These are phyloP conservation scores for Sisor rabdophorus DNA, from an alignment of 2,113 vertebrate genomes.

Conservation along the genomic window DNA sequence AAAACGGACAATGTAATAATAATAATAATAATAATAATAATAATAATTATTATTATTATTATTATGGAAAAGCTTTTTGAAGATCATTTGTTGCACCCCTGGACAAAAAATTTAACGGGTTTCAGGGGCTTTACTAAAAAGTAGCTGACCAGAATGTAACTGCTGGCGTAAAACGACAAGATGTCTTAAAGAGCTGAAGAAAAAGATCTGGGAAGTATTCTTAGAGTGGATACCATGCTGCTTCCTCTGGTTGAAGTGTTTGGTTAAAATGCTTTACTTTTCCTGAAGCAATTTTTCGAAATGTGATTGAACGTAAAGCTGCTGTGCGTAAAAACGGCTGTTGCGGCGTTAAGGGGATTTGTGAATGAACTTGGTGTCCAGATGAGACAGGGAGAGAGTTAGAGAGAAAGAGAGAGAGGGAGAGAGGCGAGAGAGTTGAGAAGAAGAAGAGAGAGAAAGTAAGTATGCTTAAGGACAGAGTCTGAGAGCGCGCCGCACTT, in stretches of 20 bases:
- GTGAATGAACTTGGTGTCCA: conserved; percentile 46
- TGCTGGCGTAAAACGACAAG: neutral
- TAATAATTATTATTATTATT: too few species aligned
- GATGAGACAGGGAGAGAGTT: conserved; percentile 15
- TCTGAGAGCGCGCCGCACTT: neutral
- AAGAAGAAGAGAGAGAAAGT: too few species aligned
- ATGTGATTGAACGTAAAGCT: conserved; percentile 9
- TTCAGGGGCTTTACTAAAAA: neutral
- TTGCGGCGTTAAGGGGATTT: conserved; percentile 36
- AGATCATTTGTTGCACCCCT: neutral
- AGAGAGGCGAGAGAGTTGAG: too few species aligned
- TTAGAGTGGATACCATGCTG: neutral
- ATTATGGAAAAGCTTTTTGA: neutral
- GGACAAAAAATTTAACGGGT: neutral
- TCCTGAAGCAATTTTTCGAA: neutral
- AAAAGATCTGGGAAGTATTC: neutral
- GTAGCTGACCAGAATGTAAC: neutral
- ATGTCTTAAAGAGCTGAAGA: neutral
- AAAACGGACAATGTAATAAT: neutral
- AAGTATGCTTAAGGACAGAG: neutral
- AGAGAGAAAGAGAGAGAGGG: conserved; percentile 11
- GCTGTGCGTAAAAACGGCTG: neutral
- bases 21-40: too few species aligned
- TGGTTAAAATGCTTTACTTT: neutral
- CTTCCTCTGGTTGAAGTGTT: neutral